These are phyloP conservation scores for Toxotes jaculatrix DNA, from an alignment of 2,113 vertebrate species.

Conservation along the genomic window DNA sequence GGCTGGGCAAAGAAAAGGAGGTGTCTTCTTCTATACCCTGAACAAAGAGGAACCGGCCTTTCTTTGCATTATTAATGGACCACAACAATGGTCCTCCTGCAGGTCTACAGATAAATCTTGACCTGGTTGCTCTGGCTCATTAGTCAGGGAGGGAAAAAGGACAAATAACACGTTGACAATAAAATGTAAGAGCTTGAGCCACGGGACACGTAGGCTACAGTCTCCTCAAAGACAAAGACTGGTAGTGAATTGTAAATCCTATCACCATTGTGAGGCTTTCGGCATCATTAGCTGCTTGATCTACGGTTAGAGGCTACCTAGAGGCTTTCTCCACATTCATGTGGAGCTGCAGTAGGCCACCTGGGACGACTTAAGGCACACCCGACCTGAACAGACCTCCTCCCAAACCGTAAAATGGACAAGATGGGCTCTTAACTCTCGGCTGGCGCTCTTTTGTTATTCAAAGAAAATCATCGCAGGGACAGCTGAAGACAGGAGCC, in stretches of 20 bases:
- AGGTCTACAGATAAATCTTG: constrained; percentile 68
- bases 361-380: constrained; percentile 67
- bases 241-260: constrained; percentile 61
- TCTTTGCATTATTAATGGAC: constrained; percentile 80
- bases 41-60: constrained; percentile 55
- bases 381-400: constrained; percentile 53
- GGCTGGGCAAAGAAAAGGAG: constrained; percentile 36
- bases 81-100: constrained; percentile 71
- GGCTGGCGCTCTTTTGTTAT: constrained; percentile 78
- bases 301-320: constrained; percentile 56
- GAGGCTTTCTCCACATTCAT: constrained; percentile 54
- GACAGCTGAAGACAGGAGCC: constrained; percentile 58
- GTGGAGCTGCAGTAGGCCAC: constrained; percentile 65
- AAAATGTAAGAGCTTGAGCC: constrained; percentile 69
- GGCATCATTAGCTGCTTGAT: constrained; percentile 66
- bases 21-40: constrained; percentile 34
- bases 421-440: constrained; percentile 65
- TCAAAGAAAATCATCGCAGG: constrained; percentile 63
- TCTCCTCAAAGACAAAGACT: constrained; percentile 64
- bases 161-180: constrained; percentile 69
- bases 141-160: constrained; percentile 65
- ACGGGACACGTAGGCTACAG: constrained; percentile 33
- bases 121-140: constrained; percentile 69
- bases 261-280: constrained; percentile 51
- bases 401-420: constrained; percentile 63